Conservation (phyloP, 2,797 vertebrate species). For the Xenentodon cancila region DNA sequence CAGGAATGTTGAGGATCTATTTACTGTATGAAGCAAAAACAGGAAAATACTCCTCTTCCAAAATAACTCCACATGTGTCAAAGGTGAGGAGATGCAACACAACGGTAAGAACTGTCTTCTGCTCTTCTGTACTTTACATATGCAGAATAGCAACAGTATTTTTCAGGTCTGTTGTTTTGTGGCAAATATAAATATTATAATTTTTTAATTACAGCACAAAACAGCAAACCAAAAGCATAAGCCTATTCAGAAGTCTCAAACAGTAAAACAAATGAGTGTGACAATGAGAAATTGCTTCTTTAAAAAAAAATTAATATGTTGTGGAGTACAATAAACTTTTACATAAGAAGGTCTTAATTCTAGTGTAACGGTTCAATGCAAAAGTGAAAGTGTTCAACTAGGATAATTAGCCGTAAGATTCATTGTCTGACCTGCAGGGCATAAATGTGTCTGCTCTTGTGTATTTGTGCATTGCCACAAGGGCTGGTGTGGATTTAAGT, state of each 20-base stretch:
- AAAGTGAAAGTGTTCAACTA: slow-evolving; percentile 51
- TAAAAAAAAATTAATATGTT: neutral
- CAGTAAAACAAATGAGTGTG: no score
- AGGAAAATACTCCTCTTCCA: neutral
- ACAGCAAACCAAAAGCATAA: no score
- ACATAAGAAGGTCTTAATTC: slow-evolving; percentile 30
- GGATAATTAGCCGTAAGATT: slow-evolving; percentile 60
- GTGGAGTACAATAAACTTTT: slow-evolving; percentile 18
- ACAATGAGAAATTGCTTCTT: no score
- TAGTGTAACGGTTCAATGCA: slow-evolving; percentile 43
- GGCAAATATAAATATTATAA: no score
- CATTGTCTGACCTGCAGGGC: slow-evolving; percentile 52
- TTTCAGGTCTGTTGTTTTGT: no score
- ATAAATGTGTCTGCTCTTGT: slow-evolving; percentile 35
- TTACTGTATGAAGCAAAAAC: neutral
- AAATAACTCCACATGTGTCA: no score
- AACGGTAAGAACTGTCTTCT: no score
- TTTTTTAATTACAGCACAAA: no score
- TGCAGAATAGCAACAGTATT: no score
- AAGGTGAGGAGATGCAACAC: no score
- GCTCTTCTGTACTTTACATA: no score
- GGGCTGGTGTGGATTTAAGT: slow-evolving; percentile 23
- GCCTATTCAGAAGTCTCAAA: no score
- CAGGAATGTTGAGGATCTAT: neutral
- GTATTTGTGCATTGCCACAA: slow-evolving; percentile 31